Evolutionary conservation across 2,888 invertebrate genomes (phyloP).

Genomic region (Geophilus truncorum): DNA sequence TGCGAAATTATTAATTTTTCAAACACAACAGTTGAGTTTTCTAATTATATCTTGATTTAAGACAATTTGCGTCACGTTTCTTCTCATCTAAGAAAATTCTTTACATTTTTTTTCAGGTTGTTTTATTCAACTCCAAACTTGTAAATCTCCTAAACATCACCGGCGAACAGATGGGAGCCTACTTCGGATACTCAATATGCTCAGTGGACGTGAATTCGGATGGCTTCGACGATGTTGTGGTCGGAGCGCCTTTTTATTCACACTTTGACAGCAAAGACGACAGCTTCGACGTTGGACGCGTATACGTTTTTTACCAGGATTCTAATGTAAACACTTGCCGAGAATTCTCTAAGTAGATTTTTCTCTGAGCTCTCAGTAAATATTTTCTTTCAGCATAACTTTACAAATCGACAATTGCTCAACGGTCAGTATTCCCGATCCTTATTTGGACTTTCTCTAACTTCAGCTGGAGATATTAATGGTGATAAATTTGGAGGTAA

Average conservation of each 20-base stretch:
- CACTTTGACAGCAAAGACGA: slow-evolving; percentile 65
- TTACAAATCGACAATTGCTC: slow-evolving; percentile 57
- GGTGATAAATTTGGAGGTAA: slow-evolving; percentile 81
- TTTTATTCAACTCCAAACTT: slow-evolving; percentile 71
- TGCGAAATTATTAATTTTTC: too few species aligned
- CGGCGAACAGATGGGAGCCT: slow-evolving; percentile 90
- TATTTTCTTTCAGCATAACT: slow-evolving; percentile 48
- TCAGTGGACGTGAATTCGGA: slow-evolving; percentile 89
- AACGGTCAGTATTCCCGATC: slow-evolving; percentile 77
- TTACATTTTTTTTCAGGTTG: slow-evolving; percentile 56
- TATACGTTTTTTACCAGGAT: slow-evolving; percentile 81
- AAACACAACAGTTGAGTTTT: too few species aligned
- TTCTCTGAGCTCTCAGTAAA: too few species aligned
- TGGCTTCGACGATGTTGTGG: slow-evolving; percentile 78
- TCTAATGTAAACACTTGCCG: slow-evolving; percentile 50
- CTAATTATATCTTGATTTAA: too few species aligned
- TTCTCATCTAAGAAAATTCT: neutral
- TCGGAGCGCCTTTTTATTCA: slow-evolving; percentile 91
- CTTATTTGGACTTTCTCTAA: slow-evolving; percentile 82
- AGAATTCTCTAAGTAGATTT: too few species aligned
- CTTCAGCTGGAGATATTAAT: slow-evolving; percentile 87
- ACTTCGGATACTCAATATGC: slow-evolving; percentile 88
- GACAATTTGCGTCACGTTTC: neutral
- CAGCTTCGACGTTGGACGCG: slow-evolving; percentile 85
- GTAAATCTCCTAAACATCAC: slow-evolving; percentile 76